Conservation (phyloP, 2,797 vertebrate species). For the Xiphorhynchus erythropygius region DNA sequence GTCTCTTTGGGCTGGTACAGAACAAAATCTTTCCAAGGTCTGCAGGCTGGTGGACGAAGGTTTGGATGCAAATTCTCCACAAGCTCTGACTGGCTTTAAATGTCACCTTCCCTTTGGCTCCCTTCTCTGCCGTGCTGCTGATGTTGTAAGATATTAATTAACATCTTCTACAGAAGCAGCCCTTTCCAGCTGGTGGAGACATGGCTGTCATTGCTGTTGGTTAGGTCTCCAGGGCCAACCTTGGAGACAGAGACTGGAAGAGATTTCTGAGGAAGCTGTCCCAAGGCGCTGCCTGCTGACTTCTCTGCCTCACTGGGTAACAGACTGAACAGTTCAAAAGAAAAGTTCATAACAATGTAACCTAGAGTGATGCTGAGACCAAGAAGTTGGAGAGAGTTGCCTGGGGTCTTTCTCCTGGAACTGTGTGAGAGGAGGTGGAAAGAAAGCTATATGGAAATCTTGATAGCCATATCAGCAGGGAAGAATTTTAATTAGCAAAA, state of each 20-base stretch:
- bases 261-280: neutral
- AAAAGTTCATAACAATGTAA: neutral
- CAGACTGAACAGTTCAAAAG: neutral
- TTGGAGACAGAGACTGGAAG: neutral
- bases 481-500: neutral
- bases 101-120: neutral
- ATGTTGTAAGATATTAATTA: neutral
- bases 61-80: neutral
- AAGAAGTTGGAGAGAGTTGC: neutral
- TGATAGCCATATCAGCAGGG: neutral
- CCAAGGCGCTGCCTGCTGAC: neutral
- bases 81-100: neutral
- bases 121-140: neutral
- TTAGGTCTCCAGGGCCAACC: neutral
- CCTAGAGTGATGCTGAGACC: neutral
- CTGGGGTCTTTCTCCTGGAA: neutral
- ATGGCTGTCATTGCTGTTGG: accelerated
- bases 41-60: neutral
- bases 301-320: neutral
- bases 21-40: neutral
- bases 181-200: neutral
- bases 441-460: neutral
- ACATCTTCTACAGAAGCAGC: neutral
- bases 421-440: accelerated
- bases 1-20: neutral